Evolutionary conservation across 2,797 vertebrate species (phyloP).

Genomic region (Tenualosa ilisha): DNA sequence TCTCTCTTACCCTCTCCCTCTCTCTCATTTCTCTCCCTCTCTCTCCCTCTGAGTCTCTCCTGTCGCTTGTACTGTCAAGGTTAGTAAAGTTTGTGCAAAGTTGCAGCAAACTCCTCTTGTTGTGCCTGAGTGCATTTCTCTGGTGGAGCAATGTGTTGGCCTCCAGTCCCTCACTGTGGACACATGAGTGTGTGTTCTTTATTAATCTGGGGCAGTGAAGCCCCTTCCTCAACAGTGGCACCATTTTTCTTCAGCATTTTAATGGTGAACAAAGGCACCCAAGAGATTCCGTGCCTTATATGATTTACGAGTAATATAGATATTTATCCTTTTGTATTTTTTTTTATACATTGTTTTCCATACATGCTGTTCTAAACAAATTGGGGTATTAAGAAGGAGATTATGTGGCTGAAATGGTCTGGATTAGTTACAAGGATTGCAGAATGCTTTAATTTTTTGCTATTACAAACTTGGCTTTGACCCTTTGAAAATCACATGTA

Average conservation of each 20-base stretch:
- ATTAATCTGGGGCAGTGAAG: slow-evolving; percentile 8
- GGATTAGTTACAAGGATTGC: slow-evolving; percentile 17
- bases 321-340: neutral
- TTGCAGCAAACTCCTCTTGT: slow-evolving; percentile 72
- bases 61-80: slow-evolving; percentile 77
- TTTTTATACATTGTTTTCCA: neutral
- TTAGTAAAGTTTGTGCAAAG: slow-evolving; percentile 79
- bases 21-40: neutral
- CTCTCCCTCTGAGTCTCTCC: slow-evolving; percentile 44
- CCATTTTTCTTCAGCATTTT: slow-evolving; percentile 14
- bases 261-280: slow-evolving; percentile 13
- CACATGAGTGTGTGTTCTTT: slow-evolving; percentile 13
- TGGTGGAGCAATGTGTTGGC: slow-evolving; percentile 30
- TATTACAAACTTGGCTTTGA: slow-evolving; percentile 13
- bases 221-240: slow-evolving; percentile 3
- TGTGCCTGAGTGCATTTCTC: slow-evolving; percentile 61
- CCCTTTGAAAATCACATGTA: neutral
- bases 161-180: neutral
- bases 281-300: neutral
- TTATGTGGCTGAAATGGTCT: neutral
- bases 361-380: neutral
- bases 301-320: neutral
- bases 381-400: neutral
- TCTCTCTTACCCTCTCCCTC: neutral
- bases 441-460: slow-evolving; percentile 8